Conservation (phyloP, 1,140 invertebrate genomes). For the Drosophila azteca region DNA sequence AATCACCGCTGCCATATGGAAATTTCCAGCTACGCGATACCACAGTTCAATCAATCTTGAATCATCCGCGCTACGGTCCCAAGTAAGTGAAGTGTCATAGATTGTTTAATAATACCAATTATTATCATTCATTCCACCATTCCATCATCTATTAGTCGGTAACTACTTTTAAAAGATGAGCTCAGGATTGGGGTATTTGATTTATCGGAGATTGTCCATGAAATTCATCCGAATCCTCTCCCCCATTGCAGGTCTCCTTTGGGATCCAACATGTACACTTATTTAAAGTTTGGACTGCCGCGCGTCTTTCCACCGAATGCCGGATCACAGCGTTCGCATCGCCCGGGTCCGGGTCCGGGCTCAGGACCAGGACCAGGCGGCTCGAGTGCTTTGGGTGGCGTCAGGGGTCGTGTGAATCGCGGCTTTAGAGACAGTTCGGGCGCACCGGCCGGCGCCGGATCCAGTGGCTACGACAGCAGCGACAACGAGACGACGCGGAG, state of each 20-base stretch:
- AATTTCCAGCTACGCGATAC: slow-evolving; percentile 96
- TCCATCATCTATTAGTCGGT: slow-evolving; percentile 17
- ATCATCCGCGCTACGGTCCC: slow-evolving; percentile 94
- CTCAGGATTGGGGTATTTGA: neutral
- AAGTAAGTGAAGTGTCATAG: slow-evolving; percentile 86
- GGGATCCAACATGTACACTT: slow-evolving; percentile 95
- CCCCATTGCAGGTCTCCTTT: slow-evolving; percentile 88
- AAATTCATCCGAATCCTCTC: neutral
- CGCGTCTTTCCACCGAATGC: slow-evolving; percentile 93
- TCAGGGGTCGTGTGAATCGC: slow-evolving; percentile 78
- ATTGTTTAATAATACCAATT: slow-evolving; percentile 1
- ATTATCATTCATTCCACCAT: slow-evolving; percentile 4
- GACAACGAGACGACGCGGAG: slow-evolving; percentile 88
- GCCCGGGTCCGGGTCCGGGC: slow-evolving; percentile 81
- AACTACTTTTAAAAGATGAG: slow-evolving; percentile 13
- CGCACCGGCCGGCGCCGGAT: slow-evolving; percentile 80
- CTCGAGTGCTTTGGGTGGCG: slow-evolving; percentile 79
- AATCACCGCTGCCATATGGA: slow-evolving; percentile 94
- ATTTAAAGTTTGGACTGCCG: slow-evolving; percentile 95
- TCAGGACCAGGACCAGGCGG: slow-evolving; percentile 64
- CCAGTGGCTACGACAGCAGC: slow-evolving; percentile 94
- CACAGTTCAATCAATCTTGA: slow-evolving; percentile 96
- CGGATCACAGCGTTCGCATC: slow-evolving; percentile 86
- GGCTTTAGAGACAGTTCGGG: slow-evolving; percentile 80
- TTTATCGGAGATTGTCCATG: neutral